Evolutionary conservation across 2,888 invertebrate species (phyloP).

Genomic region (Cerastis leucographa): DNA sequence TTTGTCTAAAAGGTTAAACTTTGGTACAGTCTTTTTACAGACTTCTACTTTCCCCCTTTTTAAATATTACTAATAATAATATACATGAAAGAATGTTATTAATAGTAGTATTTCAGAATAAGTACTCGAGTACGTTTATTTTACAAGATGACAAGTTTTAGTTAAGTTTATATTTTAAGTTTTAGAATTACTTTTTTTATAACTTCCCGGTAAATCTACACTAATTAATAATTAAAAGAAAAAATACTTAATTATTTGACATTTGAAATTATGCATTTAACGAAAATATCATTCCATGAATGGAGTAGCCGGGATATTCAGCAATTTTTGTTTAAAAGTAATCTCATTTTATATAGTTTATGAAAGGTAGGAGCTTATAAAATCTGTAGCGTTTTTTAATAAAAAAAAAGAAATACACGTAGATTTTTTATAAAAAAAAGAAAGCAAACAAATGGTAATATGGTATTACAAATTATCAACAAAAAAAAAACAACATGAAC

Average conservation of each 20-base stretch:
- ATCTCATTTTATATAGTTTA: constrained; percentile 86
- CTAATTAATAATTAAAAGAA: constrained; percentile 57
- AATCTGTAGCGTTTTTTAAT: constrained; percentile 64
- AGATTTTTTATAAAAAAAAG: constrained; percentile 21
- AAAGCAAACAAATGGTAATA: constrained; percentile 40
- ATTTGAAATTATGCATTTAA: constrained; percentile 75
- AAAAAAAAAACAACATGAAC: constrained; percentile 57
- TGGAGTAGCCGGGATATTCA: constrained; percentile 80
- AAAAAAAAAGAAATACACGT: constrained; percentile 32
- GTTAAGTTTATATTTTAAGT: constrained; percentile 55
- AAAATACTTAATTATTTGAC: constrained; percentile 49
- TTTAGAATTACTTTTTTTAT: constrained; percentile 56
- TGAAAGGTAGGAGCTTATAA: constrained; percentile 80
- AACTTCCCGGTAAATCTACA: constrained; percentile 58
- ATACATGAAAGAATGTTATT: constrained; percentile 26
- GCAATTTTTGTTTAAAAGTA: constrained; percentile 81
- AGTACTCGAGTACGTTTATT: constrained; percentile 46
- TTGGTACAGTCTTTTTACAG: constrained; percentile 47
- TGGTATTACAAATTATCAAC: constrained; percentile 50
- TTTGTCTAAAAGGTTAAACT: constrained; percentile 31
- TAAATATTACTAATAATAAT: constrained; percentile 51
- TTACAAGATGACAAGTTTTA: constrained; percentile 64
- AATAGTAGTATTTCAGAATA: constrained; percentile 44
- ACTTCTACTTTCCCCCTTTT: constrained; percentile 28
- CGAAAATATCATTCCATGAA: constrained; percentile 77